A percentile compares a stretch with the other conserved stretches of the same genome.
phyloP scores from a whole-genome alignment of 1,140 invertebrate species.

The Meloidogyne exigua region DNA sequence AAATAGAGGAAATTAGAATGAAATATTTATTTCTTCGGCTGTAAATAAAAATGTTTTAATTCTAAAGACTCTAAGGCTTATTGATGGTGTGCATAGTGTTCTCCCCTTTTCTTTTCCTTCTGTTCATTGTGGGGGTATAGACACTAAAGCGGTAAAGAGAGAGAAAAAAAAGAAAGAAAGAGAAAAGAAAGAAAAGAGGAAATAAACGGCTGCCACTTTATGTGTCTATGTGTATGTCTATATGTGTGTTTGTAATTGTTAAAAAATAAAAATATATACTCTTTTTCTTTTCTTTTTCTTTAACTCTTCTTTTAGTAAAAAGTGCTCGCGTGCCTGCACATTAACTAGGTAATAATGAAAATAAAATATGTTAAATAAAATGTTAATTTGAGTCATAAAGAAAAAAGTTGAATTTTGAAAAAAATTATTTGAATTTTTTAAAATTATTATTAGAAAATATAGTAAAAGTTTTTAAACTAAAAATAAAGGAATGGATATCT shows the following conservation, averaged over 20 bases:
- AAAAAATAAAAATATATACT: not conserved
- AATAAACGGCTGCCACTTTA: not conserved
- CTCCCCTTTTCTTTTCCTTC: not conserved
- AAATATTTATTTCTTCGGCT: not conserved
- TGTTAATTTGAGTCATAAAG: not conserved
- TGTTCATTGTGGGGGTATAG: not conserved
- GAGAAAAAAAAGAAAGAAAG: not conserved
- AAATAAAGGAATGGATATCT: too few species aligned
- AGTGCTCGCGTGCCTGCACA: not conserved
- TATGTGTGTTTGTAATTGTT: too few species aligned
- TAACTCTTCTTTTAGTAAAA: not conserved
- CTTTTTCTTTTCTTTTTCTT: not conserved
- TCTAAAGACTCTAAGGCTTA: too few species aligned
- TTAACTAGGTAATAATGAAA: not conserved
- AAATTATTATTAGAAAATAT: not conserved
- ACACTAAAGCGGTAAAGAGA: not conserved
- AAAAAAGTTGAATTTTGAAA: too few species aligned
- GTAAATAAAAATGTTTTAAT: not conserved
- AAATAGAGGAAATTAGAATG: not conserved
- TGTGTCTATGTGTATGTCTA: too few species aligned
- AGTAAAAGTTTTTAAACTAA: too few species aligned
- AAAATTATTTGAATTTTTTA: not conserved
- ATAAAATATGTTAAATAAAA: too few species aligned
- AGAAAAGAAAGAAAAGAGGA: too few species aligned
- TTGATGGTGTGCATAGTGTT: not conserved